Conservation (phyloP, 2,888 invertebrate genomes). For the Synanthedon tipuliformis region DNA sequence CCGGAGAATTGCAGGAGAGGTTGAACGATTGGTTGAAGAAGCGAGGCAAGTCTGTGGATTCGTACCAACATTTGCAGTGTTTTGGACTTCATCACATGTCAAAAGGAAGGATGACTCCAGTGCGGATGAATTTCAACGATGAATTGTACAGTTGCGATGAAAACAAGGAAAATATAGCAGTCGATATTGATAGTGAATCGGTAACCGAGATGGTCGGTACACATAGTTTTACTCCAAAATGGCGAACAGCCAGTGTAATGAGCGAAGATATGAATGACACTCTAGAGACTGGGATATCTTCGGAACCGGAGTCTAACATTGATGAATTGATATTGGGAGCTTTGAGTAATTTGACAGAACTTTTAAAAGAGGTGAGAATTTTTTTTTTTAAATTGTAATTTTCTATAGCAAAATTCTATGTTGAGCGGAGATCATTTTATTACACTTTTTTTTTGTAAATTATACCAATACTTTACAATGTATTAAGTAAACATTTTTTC, state of each 20-base stretch:
- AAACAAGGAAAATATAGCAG: conserved; percentile 64
- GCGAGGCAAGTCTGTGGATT: conserved; percentile 54
- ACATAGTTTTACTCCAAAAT: conserved; percentile 17
- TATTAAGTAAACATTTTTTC: no score
- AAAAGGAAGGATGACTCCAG: conserved; percentile 12
- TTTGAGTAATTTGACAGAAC: conserved; percentile 58
- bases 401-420: no score
- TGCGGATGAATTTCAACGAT: conserved; percentile 13
- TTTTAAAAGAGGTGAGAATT: conserved; percentile 59
- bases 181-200: conserved; percentile 51
- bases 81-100: conserved; percentile 51
- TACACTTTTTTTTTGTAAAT: no score
- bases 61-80: conserved; percentile 66
- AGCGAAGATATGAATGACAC: conserved; percentile 42
- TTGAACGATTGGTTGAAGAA: conserved; percentile 65
- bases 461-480: no score
- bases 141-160: conserved; percentile 40
- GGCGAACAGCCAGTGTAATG: conserved; percentile 36
- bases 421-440: no score
- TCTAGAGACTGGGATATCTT: conserved; percentile 26
- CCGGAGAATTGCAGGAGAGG: conserved; percentile 45
- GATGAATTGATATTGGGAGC: conserved; percentile 54
- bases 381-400: no score
- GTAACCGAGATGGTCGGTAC: conserved; percentile 27
- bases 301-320: conserved; percentile 19